Base-by-base conservation (phyloP, 2,797 vertebrate species). In the Threskiornis aethiopicus region DNA sequence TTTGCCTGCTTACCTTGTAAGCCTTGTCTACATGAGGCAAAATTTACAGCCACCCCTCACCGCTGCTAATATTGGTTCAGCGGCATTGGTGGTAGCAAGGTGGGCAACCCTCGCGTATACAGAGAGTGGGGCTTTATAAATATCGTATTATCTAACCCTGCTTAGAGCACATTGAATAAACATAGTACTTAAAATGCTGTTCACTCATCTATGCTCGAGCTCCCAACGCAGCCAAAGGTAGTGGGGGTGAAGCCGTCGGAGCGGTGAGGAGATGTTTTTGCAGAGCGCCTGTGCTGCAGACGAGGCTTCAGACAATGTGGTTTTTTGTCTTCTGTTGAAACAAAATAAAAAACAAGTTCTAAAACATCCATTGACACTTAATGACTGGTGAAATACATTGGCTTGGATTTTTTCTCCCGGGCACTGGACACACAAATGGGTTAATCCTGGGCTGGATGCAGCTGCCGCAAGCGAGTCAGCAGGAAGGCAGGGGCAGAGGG, bases 1-100 rank as follows among this genome's bases (percentile, higher is more conserved):
- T 97, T 97, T 97, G 96, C 42, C 96, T 77, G 95, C 95, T 97
- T 97, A 97, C 97, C 96, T 98, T 97, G 94, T 93, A 96, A 94
- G 92, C 94, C 84, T 58, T 64, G 89, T 67, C 94, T 75, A 31
- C 73, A 51, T 3, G 14, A 89, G 80, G 82, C 71, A 94, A 94
- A 95, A 95, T 95, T 93, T 89, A 94, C 91, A 94, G 72, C 73
- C 59, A 42, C 64, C 78, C 82, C 62, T 94, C 65, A 41, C 49
- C 29, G 39, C 67, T 20, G 52, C 67, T 71, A 57, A 72, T 33
- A 62, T 5, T 1, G 3, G 57, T 69, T 86, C 72, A 55, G 51
- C 33, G 4, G 75, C 72, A 86, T 22, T 13, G 0, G 33, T 16
- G 29, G 57, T 44, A 55, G 79, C 41, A 89, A 79, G 72, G 54